Base-by-base conservation (phyloP, 2,113 vertebrate genomes). In the Vidua chalybeata region DNA sequence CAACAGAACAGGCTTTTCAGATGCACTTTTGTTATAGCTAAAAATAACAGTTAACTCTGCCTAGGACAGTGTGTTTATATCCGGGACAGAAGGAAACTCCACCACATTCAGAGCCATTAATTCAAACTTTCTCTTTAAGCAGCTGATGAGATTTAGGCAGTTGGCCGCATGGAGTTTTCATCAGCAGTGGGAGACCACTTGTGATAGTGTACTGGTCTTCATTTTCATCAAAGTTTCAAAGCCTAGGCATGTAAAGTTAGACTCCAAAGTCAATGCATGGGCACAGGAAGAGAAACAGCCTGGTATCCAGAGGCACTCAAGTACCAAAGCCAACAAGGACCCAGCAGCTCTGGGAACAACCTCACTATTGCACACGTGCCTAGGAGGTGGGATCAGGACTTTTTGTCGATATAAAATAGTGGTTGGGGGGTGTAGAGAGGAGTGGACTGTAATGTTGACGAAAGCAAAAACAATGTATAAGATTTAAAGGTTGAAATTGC, bases 1-100 rank as follows among this genome's bases (percentile, higher is more conserved):
- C 51, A 74, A 71, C 43, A 86, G 68, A 86, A 54, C 37, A 27
- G 49, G 67, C 82, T 93, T 95, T 94, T 91, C 75, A 93, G 85
- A 91, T 88, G 83, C 35, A 18, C 76, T 96, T 90, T 80, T 87
- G 86, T 93, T 45, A 43, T 31, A n/a, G 84, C 91, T 95, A 94
- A 94, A 90, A 96, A 95, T 92, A 95, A 52, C 93, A 68, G 41
- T 82, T 56, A 87, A 84, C 64, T 89, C 85, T 2, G 8, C 9
- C 66, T 33, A 33, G 90, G 76, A 80, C 78, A 79, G 74, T 7
- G 3, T 91, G 92, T 94, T 93, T 89, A 80, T 20, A 89, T 75
- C 81, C 5, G 8, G 49, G 58, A 87, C 28, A 87, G 84, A 64
- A 89, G 69, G 91, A 95, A 96, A 83, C 84, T 84, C 94, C 49